phyloP scores from a whole-genome alignment of 2,888 invertebrate species.

The Phengaris arion region DNA sequence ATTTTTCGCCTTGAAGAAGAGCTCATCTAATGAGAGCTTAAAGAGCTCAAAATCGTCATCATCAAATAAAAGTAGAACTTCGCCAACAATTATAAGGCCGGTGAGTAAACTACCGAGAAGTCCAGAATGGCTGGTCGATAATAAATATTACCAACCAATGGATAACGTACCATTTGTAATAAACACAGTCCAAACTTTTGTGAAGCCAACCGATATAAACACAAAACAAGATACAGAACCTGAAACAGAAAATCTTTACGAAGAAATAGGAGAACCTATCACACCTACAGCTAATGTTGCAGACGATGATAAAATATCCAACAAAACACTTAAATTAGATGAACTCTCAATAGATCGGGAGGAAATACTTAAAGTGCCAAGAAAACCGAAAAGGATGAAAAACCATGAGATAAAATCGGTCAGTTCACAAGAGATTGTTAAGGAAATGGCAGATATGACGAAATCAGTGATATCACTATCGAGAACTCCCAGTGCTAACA shows the following conservation, averaged over 20 bases:
- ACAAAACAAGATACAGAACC: conserved; percentile 42
- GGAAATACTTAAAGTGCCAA: conserved; percentile 65
- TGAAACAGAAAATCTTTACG: conserved; percentile 66
- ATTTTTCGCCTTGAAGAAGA: conserved; percentile 52
- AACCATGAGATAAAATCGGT: conserved; percentile 45
- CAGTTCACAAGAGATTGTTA: conserved; percentile 38
- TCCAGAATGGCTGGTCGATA: conserved; percentile 63
- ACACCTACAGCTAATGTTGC: conserved; percentile 54
- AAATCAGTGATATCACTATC: conserved; percentile 66
- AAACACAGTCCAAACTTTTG: conserved; percentile 51
- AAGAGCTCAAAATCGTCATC: conserved; percentile 46
- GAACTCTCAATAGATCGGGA: conserved; percentile 60
- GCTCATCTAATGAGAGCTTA: conserved; percentile 50
- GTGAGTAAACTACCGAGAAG: conserved; percentile 58
- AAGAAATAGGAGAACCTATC: conserved; percentile 64
- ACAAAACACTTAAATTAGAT: conserved; percentile 47
- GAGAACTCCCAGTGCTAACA: conserved; percentile 63
- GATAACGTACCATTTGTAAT: conserved; percentile 63
- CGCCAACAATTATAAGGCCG: conserved; percentile 42
- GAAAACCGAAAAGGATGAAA: conserved; percentile 63
- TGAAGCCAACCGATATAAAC: conserved; percentile 40
- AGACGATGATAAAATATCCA: conserved; percentile 67
- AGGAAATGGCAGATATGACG: conserved; percentile 56
- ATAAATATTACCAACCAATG: conserved; percentile 68
- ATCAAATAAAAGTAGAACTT: conserved; percentile 41